Conservation (phyloP, 2,888 invertebrate species). For the Ryuthela nishihirai region DNA sequence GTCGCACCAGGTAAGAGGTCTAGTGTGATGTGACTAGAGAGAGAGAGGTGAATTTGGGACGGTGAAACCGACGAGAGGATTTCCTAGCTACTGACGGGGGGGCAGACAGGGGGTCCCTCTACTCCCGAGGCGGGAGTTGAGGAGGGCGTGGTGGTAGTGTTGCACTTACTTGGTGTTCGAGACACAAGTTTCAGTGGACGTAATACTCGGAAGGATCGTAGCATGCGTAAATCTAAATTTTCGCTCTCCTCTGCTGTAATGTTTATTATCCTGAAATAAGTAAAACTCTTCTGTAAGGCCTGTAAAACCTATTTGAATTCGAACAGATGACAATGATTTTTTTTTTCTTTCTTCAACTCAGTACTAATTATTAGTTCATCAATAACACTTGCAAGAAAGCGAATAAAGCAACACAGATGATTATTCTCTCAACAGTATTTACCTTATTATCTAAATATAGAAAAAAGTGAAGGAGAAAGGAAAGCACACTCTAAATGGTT, state of each 20-base stretch:
- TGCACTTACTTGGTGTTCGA: constrained; percentile 98
- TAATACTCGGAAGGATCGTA: constrained; percentile 98
- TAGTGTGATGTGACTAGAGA: too few relatives aligned
- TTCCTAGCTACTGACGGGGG: constrained; percentile 27
- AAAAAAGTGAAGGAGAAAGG: too few relatives aligned
- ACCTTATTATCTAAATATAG: too few relatives aligned
- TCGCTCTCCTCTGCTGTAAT: constrained; percentile 42
- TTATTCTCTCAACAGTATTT: too few relatives aligned
- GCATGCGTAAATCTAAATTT: constrained; percentile 93
- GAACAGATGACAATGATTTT: too few relatives aligned
- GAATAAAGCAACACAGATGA: too few relatives aligned
- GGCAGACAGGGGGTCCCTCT: constrained; percentile 23
- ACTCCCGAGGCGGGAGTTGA: neutral
- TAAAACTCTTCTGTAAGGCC: too few relatives aligned
- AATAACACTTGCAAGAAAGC: too few relatives aligned
- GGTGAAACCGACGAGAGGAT: constrained; percentile 23
- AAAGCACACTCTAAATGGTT: too few relatives aligned
- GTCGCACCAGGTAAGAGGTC: neutral
- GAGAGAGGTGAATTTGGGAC: constrained; percentile 10
- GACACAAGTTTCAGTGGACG: constrained; percentile 99
- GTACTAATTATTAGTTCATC: too few relatives aligned
- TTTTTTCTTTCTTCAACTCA: too few relatives aligned
- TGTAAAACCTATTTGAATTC: too few relatives aligned
- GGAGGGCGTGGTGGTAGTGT: constrained; percentile 3
- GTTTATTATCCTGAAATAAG: constrained; percentile 41